Evolutionary conservation across 1,140 invertebrate species (phyloP), one percentile per base, ranked within the genome.

Genomic region (Aphis gossypii): DNA sequence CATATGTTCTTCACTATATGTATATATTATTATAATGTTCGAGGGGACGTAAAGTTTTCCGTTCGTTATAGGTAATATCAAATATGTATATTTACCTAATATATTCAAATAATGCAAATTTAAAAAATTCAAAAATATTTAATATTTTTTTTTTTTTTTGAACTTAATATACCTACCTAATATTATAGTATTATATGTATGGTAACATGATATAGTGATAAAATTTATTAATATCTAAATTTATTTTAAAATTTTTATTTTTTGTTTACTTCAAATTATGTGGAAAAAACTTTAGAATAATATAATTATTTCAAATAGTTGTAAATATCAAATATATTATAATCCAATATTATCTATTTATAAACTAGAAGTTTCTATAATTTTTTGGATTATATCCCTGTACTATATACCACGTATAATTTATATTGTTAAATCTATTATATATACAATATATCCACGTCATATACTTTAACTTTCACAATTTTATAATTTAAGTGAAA

Each of bases 21-120:
- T 38, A 89, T 38, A 89, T 89, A 54, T 88, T 88, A 88, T 89
- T 89, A 89, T 89, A 89, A 89, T 41, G 51, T 89, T 89, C 7
- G 46, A 88, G 86, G 48, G 86, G 48, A 89, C 48, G 21, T 54
- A 89, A 89, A 89, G 88, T 89, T 89, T 89, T 89, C 5, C 51
- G 9, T 89, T 89, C 48, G 51, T 9, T 35, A 89, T 35, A 38
- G 8, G 48, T 68, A n/a, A 68, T 68, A n/a, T 68, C 30, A 68
- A 68, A 68, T 68, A 68, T 68, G 60, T 68, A 68, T 68, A n/a
- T 68, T 68, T 68, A 68, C 60, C 60, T 68, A 68, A 68, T 68
- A 30, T 68, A 68, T 68, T 68, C 60, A 68, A n/a, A n/a, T 68
- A n/a, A 18, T 68, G 9, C 11, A 2, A 68, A 68, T n/a, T 68